Evolutionary conservation across 2,797 vertebrate genomes (phyloP).

Genomic region (Gallinago nigripennis): DNA sequence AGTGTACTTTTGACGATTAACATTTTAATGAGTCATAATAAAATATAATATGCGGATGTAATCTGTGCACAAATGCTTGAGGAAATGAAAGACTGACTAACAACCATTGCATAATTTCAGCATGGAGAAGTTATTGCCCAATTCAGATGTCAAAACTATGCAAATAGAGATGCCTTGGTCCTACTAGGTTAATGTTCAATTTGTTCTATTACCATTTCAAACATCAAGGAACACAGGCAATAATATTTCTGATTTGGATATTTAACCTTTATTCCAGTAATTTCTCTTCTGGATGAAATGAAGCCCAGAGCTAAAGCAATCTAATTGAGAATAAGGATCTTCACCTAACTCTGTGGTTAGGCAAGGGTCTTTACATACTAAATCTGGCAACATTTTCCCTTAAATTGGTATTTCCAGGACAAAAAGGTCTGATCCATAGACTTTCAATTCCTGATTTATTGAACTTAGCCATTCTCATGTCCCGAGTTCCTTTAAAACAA

Average conservation of each 20-base stretch:
- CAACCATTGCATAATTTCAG: constrained; percentile 50
- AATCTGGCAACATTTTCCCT: neutral
- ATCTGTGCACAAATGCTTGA: constrained; percentile 69
- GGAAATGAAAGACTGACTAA: constrained; percentile 69
- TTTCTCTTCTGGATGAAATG: constrained; percentile 25
- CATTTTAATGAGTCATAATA: constrained; percentile 71
- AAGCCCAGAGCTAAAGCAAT: constrained; percentile 8
- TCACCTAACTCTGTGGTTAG: neutral
- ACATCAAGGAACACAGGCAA: constrained; percentile 20
- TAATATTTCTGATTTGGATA: constrained; percentile 51
- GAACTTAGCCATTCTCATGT: neutral
- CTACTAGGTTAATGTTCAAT: constrained; percentile 59
- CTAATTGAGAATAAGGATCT: neutral
- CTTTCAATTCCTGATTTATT: neutral
- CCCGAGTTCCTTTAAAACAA: neutral
- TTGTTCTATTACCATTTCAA: constrained; percentile 50
- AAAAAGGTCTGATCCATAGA: neutral
- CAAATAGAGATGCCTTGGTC: constrained; percentile 1
- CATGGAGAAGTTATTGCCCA: constrained; percentile 53
- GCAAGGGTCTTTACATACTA: neutral
- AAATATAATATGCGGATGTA: constrained; percentile 71
- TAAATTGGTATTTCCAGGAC: neutral
- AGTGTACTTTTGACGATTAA: constrained; percentile 39
- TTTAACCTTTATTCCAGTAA: constrained; percentile 55
- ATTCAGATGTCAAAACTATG: constrained; percentile 32